Evolutionary conservation across 2,797 vertebrate species (phyloP), one percentile per base, ranked within the genome.

Genomic region (Molossus alvarezi): DNA sequence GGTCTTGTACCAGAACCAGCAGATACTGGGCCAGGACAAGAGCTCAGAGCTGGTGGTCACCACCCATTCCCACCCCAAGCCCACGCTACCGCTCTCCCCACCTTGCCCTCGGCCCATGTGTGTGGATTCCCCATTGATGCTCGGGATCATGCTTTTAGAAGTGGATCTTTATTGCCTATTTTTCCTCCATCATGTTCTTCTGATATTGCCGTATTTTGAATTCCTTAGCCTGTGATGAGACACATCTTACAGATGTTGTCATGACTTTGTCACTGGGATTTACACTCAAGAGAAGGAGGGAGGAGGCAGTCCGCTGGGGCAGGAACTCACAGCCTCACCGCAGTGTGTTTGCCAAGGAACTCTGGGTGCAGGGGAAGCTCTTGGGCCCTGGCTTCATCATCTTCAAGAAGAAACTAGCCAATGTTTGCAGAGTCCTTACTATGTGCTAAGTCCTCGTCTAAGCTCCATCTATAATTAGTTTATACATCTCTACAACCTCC

Each of bases 181-280:
- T n/a, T 3, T 10, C 1, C 33, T 27, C 48, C 5, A 0, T 17
- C 21, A 0, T 13, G 5, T 1, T 60, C 37, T 60, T 27, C 53
- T n/a, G 14, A 45, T 23, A 0, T 15, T 0, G 1, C 3, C 1
- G 2, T 11, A 1, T 67, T 85, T 51, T 13, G 9, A 27, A 13
- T 53, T 23, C 6, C 48, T 9, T 0, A 9, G 64, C 3, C 67
- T 80, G 80, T 18, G 62, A 62, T 5, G 29, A 37, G 48, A 53
- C 20, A 3, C 10, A 4, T 3, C 41, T 17, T 67, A 0, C 3
- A 20, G 4, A 25, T 1, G 27, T 6, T 21, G 45, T 29, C 27
- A 6, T 3, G 0, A 2, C 0, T 0, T 15, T 6, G 45, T 64
- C 4, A 0, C 60, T n/a, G 14, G 5, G 45, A 9, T n/a, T n/a